Evolutionary conservation across 2,113 vertebrate genomes (phyloP), one percentile per base, ranked within the genome.

Genomic region (Tor tambroides): DNA sequence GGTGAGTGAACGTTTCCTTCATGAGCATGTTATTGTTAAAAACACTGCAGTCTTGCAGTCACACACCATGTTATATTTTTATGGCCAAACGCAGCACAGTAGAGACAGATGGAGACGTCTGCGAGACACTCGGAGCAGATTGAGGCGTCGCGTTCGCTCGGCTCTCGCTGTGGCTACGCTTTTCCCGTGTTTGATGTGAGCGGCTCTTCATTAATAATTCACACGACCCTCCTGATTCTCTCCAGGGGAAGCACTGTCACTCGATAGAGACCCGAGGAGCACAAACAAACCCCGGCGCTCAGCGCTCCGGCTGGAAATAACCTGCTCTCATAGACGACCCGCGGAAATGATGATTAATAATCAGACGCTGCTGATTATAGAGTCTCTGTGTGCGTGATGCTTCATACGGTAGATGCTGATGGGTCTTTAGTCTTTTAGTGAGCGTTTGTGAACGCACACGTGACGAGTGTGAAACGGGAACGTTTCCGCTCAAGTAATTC

Each of bases 121-220:
- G 59, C 26, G n/a, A 26, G 59, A n/a, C 59, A 4, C 59, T n/a
- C 9, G 59, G 59, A 61, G 65, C 65, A 69, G 65, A 69, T 67
- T 19, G 65, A 69, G 8, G 32, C 30, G 17, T 5, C 0, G 26
- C 5, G 12, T 17, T 30, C 5, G 5, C 12, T 67, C 5, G 2
- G 19, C 56, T 28, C 61, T 65, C n/a, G 12, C 26, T 26, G 67
- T 71, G 51, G 2, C 80, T 26, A 5, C 17, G 23, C 19, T 63
- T 11, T 63, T 82, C 30, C 71, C 77, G 56, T 63, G 46, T 85
- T 81, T 87, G 67, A 81, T 87, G 54, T 67, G 43, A 56, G 65
- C 85, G n/a, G 59, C 81, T 84, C 83, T 72, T 79, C 82, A 81
- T 87, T 85, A 87, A 85, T 87, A 89, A 89, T 85, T 83, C 85